These are phyloP conservation scores for Scaptomyza flava DNA, from an alignment of 2,888 invertebrate genomes.

Conservation along the genomic window DNA sequence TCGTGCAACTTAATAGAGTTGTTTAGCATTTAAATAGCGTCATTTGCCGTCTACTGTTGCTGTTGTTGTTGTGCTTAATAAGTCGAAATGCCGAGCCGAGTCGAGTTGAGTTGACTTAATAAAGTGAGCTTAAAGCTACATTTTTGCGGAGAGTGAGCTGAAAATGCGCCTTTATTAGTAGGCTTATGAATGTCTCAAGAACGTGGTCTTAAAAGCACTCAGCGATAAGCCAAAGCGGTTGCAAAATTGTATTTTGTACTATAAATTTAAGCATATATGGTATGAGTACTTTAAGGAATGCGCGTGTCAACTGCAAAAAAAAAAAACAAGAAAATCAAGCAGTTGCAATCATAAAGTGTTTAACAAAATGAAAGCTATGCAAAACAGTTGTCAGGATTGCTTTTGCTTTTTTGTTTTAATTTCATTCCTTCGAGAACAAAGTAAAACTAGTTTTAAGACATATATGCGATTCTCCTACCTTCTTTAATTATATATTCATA, in stretches of 20 bases:
- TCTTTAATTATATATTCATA: background rate
- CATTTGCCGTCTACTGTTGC: constrained; percentile 57
- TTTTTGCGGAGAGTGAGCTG: constrained; percentile 17
- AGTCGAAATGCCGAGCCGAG: constrained; percentile 65
- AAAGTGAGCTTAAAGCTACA: constrained; percentile 71
- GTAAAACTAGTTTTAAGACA: too few species aligned
- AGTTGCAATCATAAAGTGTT: background rate
- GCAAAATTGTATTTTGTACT: constrained; percentile 54
- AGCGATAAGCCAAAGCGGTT: constrained; percentile 54
- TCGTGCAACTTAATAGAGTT: constrained; percentile 80
- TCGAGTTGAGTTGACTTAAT: constrained; percentile 67
- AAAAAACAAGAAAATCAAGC: background rate
- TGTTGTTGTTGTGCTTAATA: constrained; percentile 67
- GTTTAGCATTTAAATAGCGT: constrained; percentile 77
- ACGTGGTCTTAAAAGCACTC: constrained; percentile 50
- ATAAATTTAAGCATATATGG: constrained; percentile 30
- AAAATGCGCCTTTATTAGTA: constrained; percentile 42
- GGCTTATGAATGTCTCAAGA: constrained; percentile 34
- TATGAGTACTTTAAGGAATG: constrained; percentile 4
- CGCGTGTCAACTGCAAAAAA: background rate
- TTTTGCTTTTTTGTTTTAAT: background rate
- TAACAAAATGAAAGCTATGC: background rate
- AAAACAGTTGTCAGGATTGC: background rate
- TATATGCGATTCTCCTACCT: background rate
- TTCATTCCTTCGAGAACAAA: background rate